Conservation (phyloP, 2,797 vertebrate species). For the Oreonectes daqikongensis region DNA sequence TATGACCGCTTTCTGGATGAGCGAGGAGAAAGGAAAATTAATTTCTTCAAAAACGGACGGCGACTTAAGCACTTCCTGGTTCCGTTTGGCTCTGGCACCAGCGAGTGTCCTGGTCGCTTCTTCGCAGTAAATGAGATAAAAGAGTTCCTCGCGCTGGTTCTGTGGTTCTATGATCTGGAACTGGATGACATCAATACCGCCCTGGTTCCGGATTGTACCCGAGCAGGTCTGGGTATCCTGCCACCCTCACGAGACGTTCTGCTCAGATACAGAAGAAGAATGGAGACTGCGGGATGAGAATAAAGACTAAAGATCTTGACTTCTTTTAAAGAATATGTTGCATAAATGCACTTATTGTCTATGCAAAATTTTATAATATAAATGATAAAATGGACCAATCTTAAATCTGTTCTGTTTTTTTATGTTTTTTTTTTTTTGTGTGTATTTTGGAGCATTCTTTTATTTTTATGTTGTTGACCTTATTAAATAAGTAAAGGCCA, state of each 20-base stretch:
- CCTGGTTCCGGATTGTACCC: conserved; percentile 52
- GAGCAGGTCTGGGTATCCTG: conserved; percentile 63
- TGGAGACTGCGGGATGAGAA: neutral
- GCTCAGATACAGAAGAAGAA: conserved; percentile 55
- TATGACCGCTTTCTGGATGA: conserved; percentile 64
- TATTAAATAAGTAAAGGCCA: neutral
- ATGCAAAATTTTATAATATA: neutral
- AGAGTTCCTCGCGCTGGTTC: conserved; percentile 57
- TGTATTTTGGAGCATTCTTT: too few species aligned
- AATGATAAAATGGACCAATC: neutral
- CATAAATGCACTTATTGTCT: neutral
- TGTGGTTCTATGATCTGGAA: conserved; percentile 63
- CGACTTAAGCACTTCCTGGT: conserved; percentile 58
- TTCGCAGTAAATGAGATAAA: conserved; percentile 67
- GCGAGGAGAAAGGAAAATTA: conserved; percentile 49
- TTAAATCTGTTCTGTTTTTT: neutral
- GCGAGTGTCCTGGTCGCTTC: conserved; percentile 65
- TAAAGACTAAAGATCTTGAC: neutral
- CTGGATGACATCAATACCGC: conserved; percentile 30
- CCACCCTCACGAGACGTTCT: conserved; percentile 60
- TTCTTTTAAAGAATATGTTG: neutral
- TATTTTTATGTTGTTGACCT: neutral
- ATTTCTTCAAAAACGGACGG: conserved; percentile 64
- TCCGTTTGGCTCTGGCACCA: conserved; percentile 65
- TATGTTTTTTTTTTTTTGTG: neutral